A percentile compares a stretch with the other conserved stretches of the same genome.
Evolutionary conservation across 92 coral and sea anemone species (phyloP).

Genomic region (Desmophyllum pertusum): DNA sequence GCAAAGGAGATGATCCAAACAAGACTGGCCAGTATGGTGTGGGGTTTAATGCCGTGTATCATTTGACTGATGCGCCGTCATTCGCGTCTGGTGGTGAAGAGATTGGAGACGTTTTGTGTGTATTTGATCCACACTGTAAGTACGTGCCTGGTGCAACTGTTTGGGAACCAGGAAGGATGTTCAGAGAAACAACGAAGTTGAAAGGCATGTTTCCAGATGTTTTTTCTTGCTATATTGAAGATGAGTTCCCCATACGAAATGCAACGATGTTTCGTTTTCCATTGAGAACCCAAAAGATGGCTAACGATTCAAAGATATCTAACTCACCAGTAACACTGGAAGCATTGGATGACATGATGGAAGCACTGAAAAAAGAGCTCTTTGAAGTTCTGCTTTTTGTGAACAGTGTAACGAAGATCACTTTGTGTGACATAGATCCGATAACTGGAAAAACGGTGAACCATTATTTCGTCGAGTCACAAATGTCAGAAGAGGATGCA

Average conservation of each 20-base stretch:
- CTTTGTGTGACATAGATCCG: conserved; percentile 64
- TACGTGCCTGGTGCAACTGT: conserved; percentile 72
- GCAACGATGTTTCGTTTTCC: conserved; percentile 79
- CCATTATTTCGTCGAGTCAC: conserved; percentile 55
- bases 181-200: background rate
- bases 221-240: conserved; percentile 57
- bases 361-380: conserved; percentile 60
- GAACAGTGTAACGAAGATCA: conserved; percentile 70
- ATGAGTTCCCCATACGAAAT: conserved; percentile 48
- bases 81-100: conserved; percentile 76
- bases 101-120: conserved; percentile 82
- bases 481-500: conserved; percentile 59
- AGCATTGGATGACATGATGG: conserved; percentile 50
- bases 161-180: conserved; percentile 67
- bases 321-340: conserved; percentile 32
- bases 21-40: conserved; percentile 95
- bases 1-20: conserved; percentile 85
- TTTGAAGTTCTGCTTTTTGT: conserved; percentile 77
- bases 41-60: conserved; percentile 93
- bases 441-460: conserved; percentile 33
- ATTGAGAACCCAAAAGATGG: conserved; percentile 47
- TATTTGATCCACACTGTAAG: conserved; percentile 80
- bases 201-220: conserved; percentile 51
- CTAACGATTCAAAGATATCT: conserved; percentile 34
- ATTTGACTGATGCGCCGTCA: conserved; percentile 86